Conservation (phyloP, 2,113 vertebrate species). For the Carlito syrichta region DNA sequence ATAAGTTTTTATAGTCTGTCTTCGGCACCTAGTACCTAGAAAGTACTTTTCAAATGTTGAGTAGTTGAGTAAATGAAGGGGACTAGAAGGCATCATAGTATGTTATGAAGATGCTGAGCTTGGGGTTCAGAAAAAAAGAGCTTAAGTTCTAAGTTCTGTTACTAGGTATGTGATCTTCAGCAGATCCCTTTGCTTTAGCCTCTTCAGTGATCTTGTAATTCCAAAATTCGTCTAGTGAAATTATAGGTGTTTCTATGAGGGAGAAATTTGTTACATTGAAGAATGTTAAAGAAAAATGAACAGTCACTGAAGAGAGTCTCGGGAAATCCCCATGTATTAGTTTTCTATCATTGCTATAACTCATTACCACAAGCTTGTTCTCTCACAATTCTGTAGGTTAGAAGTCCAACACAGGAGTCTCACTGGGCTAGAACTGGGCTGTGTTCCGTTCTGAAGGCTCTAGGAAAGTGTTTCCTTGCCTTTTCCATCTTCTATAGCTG, state of each 20-base stretch:
- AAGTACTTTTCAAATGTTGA: background rate
- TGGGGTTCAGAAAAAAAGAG: background rate
- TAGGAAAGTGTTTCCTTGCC: background rate
- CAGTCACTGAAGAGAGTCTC: background rate
- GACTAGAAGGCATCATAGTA: background rate
- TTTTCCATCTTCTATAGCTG: background rate
- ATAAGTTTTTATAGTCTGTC: background rate
- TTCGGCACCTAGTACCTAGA: background rate
- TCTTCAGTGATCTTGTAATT: background rate
- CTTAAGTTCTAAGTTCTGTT: background rate
- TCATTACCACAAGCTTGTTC: background rate
- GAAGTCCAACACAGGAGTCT: too few relatives aligned
- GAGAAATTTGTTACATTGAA: background rate
- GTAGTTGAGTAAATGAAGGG: background rate
- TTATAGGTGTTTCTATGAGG: background rate
- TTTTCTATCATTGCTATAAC: background rate
- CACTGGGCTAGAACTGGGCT: background rate
- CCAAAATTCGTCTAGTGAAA: background rate
- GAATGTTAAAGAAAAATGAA: background rate
- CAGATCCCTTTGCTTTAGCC: background rate
- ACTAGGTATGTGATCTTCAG: background rate
- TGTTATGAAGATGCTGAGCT: background rate
- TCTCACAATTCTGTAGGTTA: background rate
- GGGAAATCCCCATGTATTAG: background rate
- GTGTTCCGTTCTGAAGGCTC: background rate